Evolutionary conservation across 2,888 invertebrate species (phyloP).

Genomic region (Clepsis dumicolana): DNA sequence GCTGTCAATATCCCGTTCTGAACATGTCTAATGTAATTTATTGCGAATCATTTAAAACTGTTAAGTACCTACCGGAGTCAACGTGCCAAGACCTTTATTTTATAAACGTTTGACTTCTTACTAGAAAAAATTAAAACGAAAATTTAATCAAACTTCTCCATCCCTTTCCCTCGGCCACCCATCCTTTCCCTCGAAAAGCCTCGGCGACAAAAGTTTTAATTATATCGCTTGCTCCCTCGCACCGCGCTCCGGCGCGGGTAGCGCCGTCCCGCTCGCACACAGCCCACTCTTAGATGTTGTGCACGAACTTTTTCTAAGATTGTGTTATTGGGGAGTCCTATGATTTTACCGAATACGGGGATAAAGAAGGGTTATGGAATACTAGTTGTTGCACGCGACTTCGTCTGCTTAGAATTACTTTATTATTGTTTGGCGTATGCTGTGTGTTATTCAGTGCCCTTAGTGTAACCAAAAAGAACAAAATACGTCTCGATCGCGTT

Average conservation of each 20-base stretch:
- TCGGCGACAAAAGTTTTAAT: constrained; percentile 85
- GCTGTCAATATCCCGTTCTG: no score
- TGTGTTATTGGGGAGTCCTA: constrained; percentile 36
- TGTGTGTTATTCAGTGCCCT: no score
- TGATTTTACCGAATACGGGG: constrained; percentile 31
- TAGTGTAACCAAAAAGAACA: no score
- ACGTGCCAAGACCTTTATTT: no score
- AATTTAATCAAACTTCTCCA: constrained; percentile 51
- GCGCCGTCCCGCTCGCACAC: constrained; percentile 54
- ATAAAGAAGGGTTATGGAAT: constrained; percentile 21
- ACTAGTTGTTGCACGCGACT: no score
- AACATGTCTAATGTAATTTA: no score
- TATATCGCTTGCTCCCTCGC: constrained; percentile 72
- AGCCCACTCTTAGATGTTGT: constrained; percentile 41
- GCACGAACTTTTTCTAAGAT: constrained; percentile 45
- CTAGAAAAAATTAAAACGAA: constrained; percentile 7
- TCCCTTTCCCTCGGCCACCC: constrained; percentile 51
- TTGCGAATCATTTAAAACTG: no score
- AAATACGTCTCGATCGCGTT: no score
- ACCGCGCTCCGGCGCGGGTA: constrained; percentile 52
- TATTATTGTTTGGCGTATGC: no score
- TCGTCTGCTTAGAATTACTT: no score
- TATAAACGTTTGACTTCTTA: not conserved
- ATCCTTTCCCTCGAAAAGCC: constrained; percentile 79
- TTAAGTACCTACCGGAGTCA: no score